Evolutionary conservation across 2,888 invertebrate genomes (phyloP).

Genomic region (Diabrotica balteata): DNA sequence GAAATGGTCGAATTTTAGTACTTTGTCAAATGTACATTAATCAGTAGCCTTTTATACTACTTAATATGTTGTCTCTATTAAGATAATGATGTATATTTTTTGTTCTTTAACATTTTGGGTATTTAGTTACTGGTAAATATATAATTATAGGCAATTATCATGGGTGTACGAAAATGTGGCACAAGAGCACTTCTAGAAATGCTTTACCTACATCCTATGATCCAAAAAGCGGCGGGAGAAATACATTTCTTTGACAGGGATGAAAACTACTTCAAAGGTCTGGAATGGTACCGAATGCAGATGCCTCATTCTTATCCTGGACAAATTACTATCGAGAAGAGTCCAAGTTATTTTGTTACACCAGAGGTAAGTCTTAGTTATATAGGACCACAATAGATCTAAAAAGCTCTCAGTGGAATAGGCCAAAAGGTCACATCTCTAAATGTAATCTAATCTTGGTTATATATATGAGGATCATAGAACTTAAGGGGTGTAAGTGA

Average conservation of each 20-base stretch:
- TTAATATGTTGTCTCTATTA: too few species aligned
- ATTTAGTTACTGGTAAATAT: too few species aligned
- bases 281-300: slow-evolving; percentile 94
- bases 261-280: slow-evolving; percentile 88
- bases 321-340: slow-evolving; percentile 96
- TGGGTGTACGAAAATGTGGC: slow-evolving; percentile 96
- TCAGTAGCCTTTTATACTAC: too few species aligned
- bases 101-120: too few species aligned
- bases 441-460: not conserved
- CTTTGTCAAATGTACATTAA: too few species aligned
- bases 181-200: slow-evolving; percentile 96
- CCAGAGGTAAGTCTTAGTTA: slow-evolving; percentile 75
- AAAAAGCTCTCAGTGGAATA: too few species aligned
- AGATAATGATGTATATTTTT: too few species aligned
- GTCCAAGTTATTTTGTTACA: slow-evolving; percentile 96
- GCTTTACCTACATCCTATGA: slow-evolving; percentile 91
- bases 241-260: slow-evolving; percentile 97
- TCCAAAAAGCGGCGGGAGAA: slow-evolving; percentile 92
- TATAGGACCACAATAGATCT: too few species aligned
- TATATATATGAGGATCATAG: too few species aligned
- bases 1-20: too few species aligned
- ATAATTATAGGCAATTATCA: slow-evolving; percentile 73
- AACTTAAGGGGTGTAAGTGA: too few species aligned
- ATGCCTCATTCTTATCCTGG: slow-evolving; percentile 94
- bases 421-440: too few species aligned